phyloP scores from a whole-genome alignment of 2,888 invertebrate species.

The Melanchra persicariae region DNA sequence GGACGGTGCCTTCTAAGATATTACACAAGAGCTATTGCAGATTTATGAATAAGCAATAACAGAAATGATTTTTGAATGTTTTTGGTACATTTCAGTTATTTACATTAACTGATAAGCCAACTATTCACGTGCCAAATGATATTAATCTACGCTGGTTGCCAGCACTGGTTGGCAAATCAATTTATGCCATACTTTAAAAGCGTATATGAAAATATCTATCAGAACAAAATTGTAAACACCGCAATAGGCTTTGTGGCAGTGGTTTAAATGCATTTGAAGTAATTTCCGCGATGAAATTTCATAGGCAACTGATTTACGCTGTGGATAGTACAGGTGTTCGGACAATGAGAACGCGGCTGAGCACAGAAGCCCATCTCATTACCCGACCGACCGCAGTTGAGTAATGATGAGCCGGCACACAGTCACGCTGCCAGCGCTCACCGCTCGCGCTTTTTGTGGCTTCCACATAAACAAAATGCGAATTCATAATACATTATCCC shows the following conservation, averaged over 20 bases:
- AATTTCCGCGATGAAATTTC: slow-evolving; percentile 50
- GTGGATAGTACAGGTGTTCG: slow-evolving; percentile 60
- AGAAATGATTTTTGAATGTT: slow-evolving; percentile 16
- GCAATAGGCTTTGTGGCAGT: slow-evolving; percentile 24
- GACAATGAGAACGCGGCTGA: slow-evolving; percentile 69
- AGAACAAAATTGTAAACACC: slow-evolving; percentile 14
- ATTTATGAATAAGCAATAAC: slow-evolving; percentile 38
- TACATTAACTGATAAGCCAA: slow-evolving; percentile 56
- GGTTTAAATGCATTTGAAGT: slow-evolving; percentile 39
- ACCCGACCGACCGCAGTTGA: slow-evolving; percentile 82
- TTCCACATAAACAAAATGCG: slow-evolving; percentile 75
- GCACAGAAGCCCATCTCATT: slow-evolving; percentile 83
- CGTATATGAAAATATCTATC: slow-evolving; percentile 53
- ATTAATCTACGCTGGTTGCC: slow-evolving; percentile 53
- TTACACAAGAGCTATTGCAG: slow-evolving; percentile 20
- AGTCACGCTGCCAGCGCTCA: slow-evolving; percentile 76
- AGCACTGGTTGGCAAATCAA: slow-evolving; percentile 57
- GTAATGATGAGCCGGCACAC: slow-evolving; percentile 78
- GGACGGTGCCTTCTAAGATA: slow-evolving; percentile 27
- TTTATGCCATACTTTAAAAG: slow-evolving; percentile 50
- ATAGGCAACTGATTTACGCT: slow-evolving; percentile 39
- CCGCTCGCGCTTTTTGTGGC: slow-evolving; percentile 74
- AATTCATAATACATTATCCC: slow-evolving; percentile 68
- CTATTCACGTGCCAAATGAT: slow-evolving; percentile 59
- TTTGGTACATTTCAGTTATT: slow-evolving; percentile 33